Conservation (phyloP, 23 tunicate genomes). For the Halocynthia aurantium region DNA sequence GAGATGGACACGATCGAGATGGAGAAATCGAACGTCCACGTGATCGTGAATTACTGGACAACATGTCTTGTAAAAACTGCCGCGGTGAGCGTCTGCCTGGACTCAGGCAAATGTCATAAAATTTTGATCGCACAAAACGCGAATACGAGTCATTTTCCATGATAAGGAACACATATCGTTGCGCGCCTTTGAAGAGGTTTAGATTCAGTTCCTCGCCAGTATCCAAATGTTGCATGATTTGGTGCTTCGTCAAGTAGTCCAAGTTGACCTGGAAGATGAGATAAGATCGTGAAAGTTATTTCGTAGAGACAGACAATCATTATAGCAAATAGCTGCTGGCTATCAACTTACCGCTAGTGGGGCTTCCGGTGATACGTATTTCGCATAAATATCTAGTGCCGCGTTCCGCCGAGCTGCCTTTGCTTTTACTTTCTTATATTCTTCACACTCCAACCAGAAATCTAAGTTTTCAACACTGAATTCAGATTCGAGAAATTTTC, state of each 20-base stretch:
- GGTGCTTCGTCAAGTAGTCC: slow-evolving; percentile 40
- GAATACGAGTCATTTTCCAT: slow-evolving; percentile 90
- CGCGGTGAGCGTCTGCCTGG: slow-evolving; percentile 11
- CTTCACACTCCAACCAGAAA: slow-evolving; percentile 66
- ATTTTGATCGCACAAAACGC: slow-evolving; percentile 45
- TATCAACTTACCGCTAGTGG: slow-evolving; percentile 35
- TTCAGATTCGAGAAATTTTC: slow-evolving; percentile 68
- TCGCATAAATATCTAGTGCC: slow-evolving; percentile 33
- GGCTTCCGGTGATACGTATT: slow-evolving; percentile 34
- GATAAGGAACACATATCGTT: slow-evolving; percentile 57
- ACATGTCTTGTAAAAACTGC: neutral
- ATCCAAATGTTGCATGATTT: slow-evolving; percentile 31
- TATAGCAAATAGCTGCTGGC: neutral
- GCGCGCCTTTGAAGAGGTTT: slow-evolving; percentile 56
- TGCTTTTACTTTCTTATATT: slow-evolving; percentile 43
- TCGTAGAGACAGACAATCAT: neutral
- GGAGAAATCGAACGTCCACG: slow-evolving; percentile 3
- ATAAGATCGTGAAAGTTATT: neutral
- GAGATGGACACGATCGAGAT: neutral
- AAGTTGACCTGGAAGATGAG: slow-evolving; percentile 46
- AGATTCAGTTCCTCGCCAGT: slow-evolving; percentile 20
- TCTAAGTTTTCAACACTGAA: slow-evolving; percentile 70
- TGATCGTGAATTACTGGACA: neutral
- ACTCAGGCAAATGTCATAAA: slow-evolving; percentile 23
- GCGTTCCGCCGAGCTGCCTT: slow-evolving; percentile 25